Percentiles rank a stretch among this genome's conserved stretches.
Evolutionary conservation across 2,888 invertebrate species (phyloP).

Genomic region (Callimorpha dominula): DNA sequence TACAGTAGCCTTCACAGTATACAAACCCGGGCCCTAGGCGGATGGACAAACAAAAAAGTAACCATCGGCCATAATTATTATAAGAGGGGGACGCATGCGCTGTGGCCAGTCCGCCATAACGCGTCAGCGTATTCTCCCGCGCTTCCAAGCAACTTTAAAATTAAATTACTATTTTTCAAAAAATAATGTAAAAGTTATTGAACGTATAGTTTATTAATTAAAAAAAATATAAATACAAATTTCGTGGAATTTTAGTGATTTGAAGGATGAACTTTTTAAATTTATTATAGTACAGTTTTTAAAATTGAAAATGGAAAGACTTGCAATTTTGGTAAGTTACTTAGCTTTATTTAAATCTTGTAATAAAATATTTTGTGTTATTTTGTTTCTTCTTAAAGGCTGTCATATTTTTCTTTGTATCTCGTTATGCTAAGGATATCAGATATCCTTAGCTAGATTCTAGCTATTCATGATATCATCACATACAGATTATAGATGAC

Average conservation of each 20-base stretch:
- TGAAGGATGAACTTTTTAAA: slow-evolving; percentile 63
- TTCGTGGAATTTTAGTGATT: slow-evolving; percentile 57
- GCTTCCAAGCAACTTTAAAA: slow-evolving; percentile 30
- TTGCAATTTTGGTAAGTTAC: slow-evolving; percentile 60
- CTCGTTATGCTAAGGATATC: neutral
- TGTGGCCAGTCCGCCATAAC: slow-evolving; percentile 69
- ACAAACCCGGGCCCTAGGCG: slow-evolving; percentile 53
- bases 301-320: slow-evolving; percentile 56
- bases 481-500: neutral
- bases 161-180: slow-evolving; percentile 28
- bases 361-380: neutral
- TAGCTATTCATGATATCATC: neutral
- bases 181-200: slow-evolving; percentile 41
- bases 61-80: slow-evolving; percentile 81
- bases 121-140: slow-evolving; percentile 59
- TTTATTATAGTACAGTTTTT: slow-evolving; percentile 46
- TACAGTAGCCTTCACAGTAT: slow-evolving; percentile 66
- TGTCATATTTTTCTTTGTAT: neutral
- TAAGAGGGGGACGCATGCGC: slow-evolving; percentile 74
- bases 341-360: neutral
- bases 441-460: too few species aligned
- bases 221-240: slow-evolving; percentile 59
- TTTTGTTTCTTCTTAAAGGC: neutral
- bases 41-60: slow-evolving; percentile 77
- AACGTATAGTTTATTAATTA: slow-evolving; percentile 11